phyloP scores from a whole-genome alignment of 2,113 vertebrate genomes.

The Daboia siamensis region DNA sequence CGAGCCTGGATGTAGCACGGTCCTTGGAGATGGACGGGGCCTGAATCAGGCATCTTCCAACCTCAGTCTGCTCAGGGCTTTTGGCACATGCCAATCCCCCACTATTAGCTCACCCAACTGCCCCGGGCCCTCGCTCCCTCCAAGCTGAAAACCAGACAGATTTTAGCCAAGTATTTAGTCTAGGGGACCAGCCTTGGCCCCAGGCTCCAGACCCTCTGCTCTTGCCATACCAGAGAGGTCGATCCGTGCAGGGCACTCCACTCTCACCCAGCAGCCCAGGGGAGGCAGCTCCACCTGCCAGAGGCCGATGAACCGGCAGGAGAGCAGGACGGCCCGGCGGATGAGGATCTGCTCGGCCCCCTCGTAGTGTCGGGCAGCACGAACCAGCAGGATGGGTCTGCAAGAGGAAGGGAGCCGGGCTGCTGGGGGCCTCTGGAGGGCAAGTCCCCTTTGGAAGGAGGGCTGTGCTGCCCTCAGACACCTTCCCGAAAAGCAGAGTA shows the following conservation, averaged over 20 bases:
- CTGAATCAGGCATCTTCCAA: background rate
- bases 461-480: background rate
- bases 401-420: background rate
- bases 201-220: accelerated
- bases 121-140: background rate
- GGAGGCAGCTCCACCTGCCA: slow-evolving; percentile 66
- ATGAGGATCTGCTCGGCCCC: slow-evolving; percentile 89
- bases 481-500: background rate
- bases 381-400: slow-evolving; percentile 85
- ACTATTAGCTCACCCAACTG: background rate
- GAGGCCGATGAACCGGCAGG: slow-evolving; percentile 74
- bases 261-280: slow-evolving; percentile 80
- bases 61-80: background rate
- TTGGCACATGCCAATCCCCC: background rate
- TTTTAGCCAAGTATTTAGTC: background rate
- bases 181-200: background rate
- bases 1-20: background rate
- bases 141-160: background rate
- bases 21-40: background rate
- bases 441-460: background rate
- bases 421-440: background rate
- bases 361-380: slow-evolving; percentile 91
- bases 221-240: slow-evolving; percentile 83
- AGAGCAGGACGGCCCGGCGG: slow-evolving; percentile 87
- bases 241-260: slow-evolving; percentile 84